Conservation (phyloP, 2,113 vertebrate species). For the Azemiops feae region DNA sequence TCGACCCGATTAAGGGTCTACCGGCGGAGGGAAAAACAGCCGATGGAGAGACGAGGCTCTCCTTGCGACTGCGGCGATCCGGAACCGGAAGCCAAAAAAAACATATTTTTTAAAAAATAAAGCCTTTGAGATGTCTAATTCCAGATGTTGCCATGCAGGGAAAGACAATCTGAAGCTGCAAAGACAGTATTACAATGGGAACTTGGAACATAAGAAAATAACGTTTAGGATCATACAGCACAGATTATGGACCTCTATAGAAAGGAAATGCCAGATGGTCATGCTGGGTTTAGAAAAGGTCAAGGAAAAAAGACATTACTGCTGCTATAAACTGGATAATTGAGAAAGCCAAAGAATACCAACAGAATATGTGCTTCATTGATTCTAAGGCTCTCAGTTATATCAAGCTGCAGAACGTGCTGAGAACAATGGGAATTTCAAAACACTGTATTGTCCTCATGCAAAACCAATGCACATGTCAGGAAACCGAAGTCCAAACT, state of each 20-base stretch:
- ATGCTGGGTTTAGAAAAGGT: not conserved
- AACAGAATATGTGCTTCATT: not conserved
- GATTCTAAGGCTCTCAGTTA: not conserved
- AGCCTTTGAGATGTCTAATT: not conserved
- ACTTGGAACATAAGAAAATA: not conserved
- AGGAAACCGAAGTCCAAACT: not conserved
- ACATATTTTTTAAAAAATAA: not conserved
- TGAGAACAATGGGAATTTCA: not conserved
- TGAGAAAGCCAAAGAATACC: not conserved
- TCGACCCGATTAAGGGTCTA: no score
- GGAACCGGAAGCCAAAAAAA: no score
- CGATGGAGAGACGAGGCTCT: no score
- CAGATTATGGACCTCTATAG: not conserved
- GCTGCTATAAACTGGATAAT: not conserved
- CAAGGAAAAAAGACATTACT: not conserved
- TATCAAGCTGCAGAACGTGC: not conserved
- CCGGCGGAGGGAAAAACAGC: no score
- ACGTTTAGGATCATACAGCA: not conserved
- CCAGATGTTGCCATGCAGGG: not conserved
- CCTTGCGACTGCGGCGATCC: no score
- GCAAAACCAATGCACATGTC: not conserved
- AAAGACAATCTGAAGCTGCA: not conserved
- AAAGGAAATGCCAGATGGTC: not conserved
- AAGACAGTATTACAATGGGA: not conserved
- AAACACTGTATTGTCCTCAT: not conserved